Evolutionary conservation across 2,888 invertebrate species (phyloP), one percentile per base, ranked within the genome.

Genomic region (Ethmia dodecea): DNA sequence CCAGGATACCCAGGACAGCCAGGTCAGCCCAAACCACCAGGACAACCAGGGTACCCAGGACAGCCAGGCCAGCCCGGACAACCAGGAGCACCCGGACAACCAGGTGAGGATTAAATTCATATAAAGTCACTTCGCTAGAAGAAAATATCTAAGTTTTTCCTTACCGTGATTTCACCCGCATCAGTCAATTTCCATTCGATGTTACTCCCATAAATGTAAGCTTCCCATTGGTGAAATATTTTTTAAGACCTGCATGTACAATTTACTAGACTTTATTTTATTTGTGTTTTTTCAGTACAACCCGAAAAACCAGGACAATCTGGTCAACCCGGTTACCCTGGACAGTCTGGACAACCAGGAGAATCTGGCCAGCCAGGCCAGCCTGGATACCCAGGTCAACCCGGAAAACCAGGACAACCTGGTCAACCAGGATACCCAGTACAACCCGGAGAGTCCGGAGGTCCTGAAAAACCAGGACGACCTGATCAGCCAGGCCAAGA

Each of bases 311-410:
- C 58, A 29, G 52, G 59, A 0, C 33, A 40, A 2, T 43, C 45
- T 0, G 49, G 50, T 1, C 24, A 42, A 12, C 38, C 45, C 13
- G 41, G 47, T 8, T 15, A 43, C 8, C 46, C 45, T 5, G 47
- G 45, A 9, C 27, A 43, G 9, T 34, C 48, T 13, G 49, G 49
- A 3, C 5, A 49, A 22, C 90, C 90, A 0, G 86, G 80, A 27
- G 71, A 61, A 9, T 88, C 88, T 14, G 75, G 73, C 0, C 13
- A 38, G 4, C 47, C 45, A 2, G 59, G 49, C 5, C 9, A 26
- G 29, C 89, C 89, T 1, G 86, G 79, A 30, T 73, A 60, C 10
- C 88, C 88, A 10, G 76, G 73, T 0, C 8, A n/a, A 8, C 20
- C 3, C 2, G 20, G 20, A 20, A n/a, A 35, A 11, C 45, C 43